Evolutionary conservation across 2,113 vertebrate species (phyloP), one percentile per base, ranked within the genome.

Genomic region (Puffinus mauretanicus): DNA sequence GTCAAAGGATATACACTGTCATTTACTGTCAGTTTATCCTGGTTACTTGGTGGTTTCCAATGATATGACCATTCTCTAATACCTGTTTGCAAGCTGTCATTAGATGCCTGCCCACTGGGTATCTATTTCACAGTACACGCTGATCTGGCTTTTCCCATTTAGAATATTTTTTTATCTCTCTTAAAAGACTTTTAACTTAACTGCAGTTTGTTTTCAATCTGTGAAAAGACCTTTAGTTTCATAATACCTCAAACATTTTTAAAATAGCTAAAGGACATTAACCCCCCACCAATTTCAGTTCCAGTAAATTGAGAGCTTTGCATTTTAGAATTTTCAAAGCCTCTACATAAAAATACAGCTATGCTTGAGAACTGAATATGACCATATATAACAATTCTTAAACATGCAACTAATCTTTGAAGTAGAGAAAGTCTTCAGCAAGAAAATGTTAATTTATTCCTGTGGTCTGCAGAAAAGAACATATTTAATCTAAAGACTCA

Each of bases 321-420:
- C 11, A 65, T 87, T 89, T 93, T 32, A 94, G 80, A 93, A 83
- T 79, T 94, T 95, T 46, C 82, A 82, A 96, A 90, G 24, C 34
- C 71, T 72, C 70, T 86, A 64, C 30, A 93, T 88, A 72, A 86
- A 60, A 83, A 72, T 44, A 52, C 21, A 96, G 54, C 52, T 86
- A 32, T 83, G 44, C 26, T 82, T 94, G 36, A 94, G 84, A 85
- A 84, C n/a, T 51, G 22, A 94, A 17, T 38, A 95, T 93, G 19
- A 69, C 24, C 38, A 34, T 69, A 54, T 25, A 22, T 32, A 54
- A 11, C 70, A 66, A 82, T 26, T 38, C 92, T 84, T 93, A 77
- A 60, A 93, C 13, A 30, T 38, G 22, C 67, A 14, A 69, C 66
- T 95, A 95, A 84, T 92, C 72, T 73, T 81, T 84, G 67, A 94